Conservation (phyloP, 2,888 invertebrate species). For the Itoplectis maculator region DNA sequence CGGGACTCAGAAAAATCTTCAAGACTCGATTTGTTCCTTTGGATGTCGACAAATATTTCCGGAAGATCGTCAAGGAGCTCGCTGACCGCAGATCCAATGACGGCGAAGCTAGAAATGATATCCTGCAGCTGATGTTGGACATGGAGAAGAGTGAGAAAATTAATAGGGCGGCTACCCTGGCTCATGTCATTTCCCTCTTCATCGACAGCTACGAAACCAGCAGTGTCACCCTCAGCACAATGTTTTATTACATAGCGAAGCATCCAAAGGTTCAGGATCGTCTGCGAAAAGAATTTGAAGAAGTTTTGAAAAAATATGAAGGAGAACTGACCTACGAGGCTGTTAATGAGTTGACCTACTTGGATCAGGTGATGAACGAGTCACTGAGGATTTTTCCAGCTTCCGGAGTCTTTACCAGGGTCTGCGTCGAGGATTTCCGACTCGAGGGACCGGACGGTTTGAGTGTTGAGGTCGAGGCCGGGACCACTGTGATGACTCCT, state of each 20-base stretch:
- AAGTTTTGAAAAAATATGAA: slow-evolving; percentile 75
- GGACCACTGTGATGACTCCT: slow-evolving; percentile 69
- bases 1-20: slow-evolving; percentile 44
- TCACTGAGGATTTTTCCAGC: slow-evolving; percentile 68
- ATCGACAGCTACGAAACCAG: slow-evolving; percentile 86
- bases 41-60: slow-evolving; percentile 66
- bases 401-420: slow-evolving; percentile 58
- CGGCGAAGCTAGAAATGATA: slow-evolving; percentile 78
- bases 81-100: slow-evolving; percentile 62
- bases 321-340: slow-evolving; percentile 85
- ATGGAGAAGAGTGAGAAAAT: slow-evolving; percentile 16
- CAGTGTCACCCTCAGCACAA: slow-evolving; percentile 84
- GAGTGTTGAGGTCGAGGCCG: slow-evolving; percentile 67
- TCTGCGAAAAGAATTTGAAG: slow-evolving; percentile 83
- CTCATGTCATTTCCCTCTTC: slow-evolving; percentile 85
- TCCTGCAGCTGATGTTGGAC: slow-evolving; percentile 84
- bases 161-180: slow-evolving; percentile 78
- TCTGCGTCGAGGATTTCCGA: slow-evolving; percentile 66
- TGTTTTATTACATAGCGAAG: slow-evolving; percentile 84
- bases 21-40: slow-evolving; percentile 55
- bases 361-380: slow-evolving; percentile 84
- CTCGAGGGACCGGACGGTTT: slow-evolving; percentile 73
- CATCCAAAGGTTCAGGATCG: slow-evolving; percentile 84
- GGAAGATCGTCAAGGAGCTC: slow-evolving; percentile 63
- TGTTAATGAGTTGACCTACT: slow-evolving; percentile 83